These are phyloP conservation scores for Cynopterus sphinx DNA, from an alignment of 2,797 vertebrate species.

Conservation along the genomic window DNA sequence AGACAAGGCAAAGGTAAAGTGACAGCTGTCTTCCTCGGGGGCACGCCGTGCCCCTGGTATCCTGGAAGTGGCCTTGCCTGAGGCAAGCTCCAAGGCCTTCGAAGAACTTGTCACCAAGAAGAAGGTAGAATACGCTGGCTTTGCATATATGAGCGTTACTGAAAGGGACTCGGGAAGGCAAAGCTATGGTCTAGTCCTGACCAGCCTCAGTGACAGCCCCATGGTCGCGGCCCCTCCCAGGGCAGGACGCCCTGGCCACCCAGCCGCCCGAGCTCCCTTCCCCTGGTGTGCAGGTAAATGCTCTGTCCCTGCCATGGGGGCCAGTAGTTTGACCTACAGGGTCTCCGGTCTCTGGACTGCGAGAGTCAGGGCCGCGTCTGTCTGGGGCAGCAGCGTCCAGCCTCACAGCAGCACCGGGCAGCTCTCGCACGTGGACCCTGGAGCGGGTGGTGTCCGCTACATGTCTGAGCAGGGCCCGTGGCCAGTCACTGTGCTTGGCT, in stretches of 20 bases:
- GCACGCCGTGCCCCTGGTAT: too few relatives aligned
- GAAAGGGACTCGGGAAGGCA: background rate
- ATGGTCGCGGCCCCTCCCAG: background rate
- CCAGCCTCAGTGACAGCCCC: background rate
- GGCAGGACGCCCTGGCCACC: background rate
- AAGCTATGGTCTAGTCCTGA: too few relatives aligned
- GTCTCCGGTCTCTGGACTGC: background rate
- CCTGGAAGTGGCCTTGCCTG: background rate
- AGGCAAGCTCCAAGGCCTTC: background rate
- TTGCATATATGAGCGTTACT: background rate
- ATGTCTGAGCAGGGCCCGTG: background rate
- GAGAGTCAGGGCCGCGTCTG: background rate
- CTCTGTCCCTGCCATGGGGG: too few relatives aligned
- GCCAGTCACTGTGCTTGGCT: background rate
- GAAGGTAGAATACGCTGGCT: background rate
- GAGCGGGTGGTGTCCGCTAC: background rate
- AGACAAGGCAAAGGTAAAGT: too few relatives aligned
- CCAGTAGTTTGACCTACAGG: background rate
- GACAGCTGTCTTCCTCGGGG: too few relatives aligned
- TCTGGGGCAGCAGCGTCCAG: background rate
- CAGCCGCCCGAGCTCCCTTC: background rate
- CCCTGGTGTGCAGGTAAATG: background rate
- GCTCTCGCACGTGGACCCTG: accelerated
- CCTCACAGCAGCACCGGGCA: background rate
- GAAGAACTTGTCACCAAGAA: background rate